A percentile compares a stretch with the other conserved stretches of the same genome.
Conservation (phyloP, 2,888 invertebrate genomes). For the Xestoiulus laeticollis region DNA sequence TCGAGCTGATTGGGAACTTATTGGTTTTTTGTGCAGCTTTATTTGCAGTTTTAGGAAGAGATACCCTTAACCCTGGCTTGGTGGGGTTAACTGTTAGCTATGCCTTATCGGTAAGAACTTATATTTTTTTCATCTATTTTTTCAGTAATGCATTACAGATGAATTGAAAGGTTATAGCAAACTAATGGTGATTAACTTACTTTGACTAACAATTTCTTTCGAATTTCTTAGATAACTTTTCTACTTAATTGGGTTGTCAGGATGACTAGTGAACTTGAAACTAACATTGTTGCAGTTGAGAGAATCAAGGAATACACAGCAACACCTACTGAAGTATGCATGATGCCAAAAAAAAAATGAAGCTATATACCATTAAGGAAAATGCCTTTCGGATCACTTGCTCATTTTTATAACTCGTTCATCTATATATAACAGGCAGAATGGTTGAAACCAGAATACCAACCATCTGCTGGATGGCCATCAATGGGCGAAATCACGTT, state of each 20-base stretch:
- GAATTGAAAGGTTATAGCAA: background rate
- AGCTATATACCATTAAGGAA: background rate
- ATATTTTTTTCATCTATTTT: background rate
- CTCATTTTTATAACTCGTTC: background rate
- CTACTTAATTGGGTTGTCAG: slow-evolving; percentile 68
- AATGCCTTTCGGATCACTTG: background rate
- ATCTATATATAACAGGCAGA: slow-evolving; percentile 71
- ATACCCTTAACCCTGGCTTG: slow-evolving; percentile 75
- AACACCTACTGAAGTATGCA: slow-evolving; percentile 64
- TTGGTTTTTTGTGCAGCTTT: slow-evolving; percentile 94
- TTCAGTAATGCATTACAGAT: background rate
- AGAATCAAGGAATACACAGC: slow-evolving; percentile 74
- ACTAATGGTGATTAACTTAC: too few species aligned
- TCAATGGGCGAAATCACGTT: slow-evolving; percentile 61
- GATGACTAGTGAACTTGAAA: slow-evolving; percentile 69
- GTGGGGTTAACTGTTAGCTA: slow-evolving; percentile 68
- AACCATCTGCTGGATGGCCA: slow-evolving; percentile 60
- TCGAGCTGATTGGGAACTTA: slow-evolving; percentile 96
- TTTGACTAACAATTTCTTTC: background rate
- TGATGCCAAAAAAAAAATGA: background rate
- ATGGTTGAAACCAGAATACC: slow-evolving; percentile 72
- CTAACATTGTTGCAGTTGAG: slow-evolving; percentile 69
- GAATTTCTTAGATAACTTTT: slow-evolving; percentile 64
- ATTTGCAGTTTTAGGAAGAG: slow-evolving; percentile 85
- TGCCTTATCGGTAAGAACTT: slow-evolving; percentile 63